phyloP scores from a whole-genome alignment of 2,797 vertebrate genomes.

The Adelosebastes latens region DNA sequence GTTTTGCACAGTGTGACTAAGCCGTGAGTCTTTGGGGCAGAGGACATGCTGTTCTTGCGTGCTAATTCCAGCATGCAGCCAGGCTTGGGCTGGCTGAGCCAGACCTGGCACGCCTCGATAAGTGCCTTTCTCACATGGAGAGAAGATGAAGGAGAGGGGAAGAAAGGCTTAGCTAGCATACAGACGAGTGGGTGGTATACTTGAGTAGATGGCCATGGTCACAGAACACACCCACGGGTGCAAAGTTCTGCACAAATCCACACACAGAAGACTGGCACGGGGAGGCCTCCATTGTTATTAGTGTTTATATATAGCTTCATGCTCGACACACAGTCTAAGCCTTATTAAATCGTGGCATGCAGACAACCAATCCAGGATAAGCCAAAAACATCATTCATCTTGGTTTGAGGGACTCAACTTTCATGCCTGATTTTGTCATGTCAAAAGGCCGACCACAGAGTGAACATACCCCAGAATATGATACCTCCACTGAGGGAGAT shows the following conservation, averaged over 20 bases:
- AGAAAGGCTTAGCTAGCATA: constrained; percentile 24
- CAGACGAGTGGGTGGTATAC: neutral
- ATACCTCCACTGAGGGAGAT: constrained; percentile 7
- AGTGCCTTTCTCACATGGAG: constrained; percentile 34
- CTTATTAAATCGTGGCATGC: constrained; percentile 57
- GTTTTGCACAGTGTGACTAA: neutral
- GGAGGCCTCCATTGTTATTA: constrained; percentile 50
- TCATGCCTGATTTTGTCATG: constrained; percentile 41
- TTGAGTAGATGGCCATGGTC: constrained; percentile 13
- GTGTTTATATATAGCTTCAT: constrained; percentile 59
- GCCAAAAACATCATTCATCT: constrained; percentile 66
- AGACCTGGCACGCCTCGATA: constrained; percentile 41
- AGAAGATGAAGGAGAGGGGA: constrained; percentile 23
- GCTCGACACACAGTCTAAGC: constrained; percentile 33
- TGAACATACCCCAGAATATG: constrained; percentile 12
- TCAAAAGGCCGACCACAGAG: constrained; percentile 7
- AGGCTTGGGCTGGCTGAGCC: constrained; percentile 13
- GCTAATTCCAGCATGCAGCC: constrained; percentile 43
- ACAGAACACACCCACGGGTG: neutral
- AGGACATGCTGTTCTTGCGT: constrained; percentile 53
- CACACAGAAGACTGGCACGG: constrained; percentile 26
- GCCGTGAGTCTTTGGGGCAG: constrained; percentile 9
- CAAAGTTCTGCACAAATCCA: constrained; percentile 30
- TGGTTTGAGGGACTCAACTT: constrained; percentile 49
- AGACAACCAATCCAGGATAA: constrained; percentile 55